These are phyloP conservation scores for Cheilosia variabilis DNA, from an alignment of 2,888 invertebrate genomes.

Conservation along the genomic window DNA sequence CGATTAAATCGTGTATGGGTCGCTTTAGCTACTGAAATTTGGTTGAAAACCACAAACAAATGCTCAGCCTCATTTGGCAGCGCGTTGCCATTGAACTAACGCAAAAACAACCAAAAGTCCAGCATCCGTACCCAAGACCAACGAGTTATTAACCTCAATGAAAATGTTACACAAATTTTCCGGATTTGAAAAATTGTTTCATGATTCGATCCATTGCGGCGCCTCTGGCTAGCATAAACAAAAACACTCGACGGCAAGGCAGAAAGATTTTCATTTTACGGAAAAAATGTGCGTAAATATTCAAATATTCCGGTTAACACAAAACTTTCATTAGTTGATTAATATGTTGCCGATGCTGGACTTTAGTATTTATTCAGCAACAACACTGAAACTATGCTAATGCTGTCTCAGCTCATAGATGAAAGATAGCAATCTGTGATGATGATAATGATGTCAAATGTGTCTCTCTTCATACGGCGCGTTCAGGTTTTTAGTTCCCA, in stretches of 20 bases:
- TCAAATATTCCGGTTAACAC: constrained; percentile 55
- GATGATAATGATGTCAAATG: constrained; percentile 63
- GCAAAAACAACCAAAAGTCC: background rate
- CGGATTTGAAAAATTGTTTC: constrained; percentile 10
- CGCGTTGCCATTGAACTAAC: too few species aligned
- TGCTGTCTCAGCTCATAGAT: constrained; percentile 12
- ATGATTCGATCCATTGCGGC: constrained; percentile 12
- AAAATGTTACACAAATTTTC: constrained; percentile 33
- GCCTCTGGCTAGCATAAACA: constrained; percentile 8
- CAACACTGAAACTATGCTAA: constrained; percentile 42
- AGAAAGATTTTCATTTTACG: constrained; percentile 11
- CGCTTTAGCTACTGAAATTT: too few species aligned
- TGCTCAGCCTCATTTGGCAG: too few species aligned
- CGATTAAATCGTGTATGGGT: too few species aligned
- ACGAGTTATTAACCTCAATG: constrained; percentile 45
- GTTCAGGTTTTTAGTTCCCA: constrained; percentile 25
- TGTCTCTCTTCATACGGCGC: constrained; percentile 28
- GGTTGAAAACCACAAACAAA: too few species aligned
- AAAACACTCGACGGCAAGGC: background rate
- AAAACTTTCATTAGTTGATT: constrained; percentile 69
- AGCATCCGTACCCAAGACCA: constrained; percentile 5
- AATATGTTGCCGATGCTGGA: constrained; percentile 54
- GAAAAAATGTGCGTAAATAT: constrained; percentile 44
- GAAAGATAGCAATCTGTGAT: constrained; percentile 53
- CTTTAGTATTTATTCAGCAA: constrained; percentile 42